These are phyloP conservation scores for Melanotaenia pygmaea DNA, from an alignment of 2,797 vertebrate species.

Conservation along the genomic window DNA sequence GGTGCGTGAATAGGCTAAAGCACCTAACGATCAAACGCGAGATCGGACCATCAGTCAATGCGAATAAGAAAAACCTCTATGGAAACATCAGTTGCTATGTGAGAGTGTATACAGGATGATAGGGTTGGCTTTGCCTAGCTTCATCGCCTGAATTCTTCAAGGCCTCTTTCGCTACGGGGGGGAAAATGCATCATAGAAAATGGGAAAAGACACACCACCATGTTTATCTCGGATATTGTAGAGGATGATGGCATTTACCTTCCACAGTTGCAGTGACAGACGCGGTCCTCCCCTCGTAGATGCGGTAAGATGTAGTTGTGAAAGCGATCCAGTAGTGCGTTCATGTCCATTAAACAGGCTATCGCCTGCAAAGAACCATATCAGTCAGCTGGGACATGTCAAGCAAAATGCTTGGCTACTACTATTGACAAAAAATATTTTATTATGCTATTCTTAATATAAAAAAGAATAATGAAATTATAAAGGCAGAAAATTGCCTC, in stretches of 20 bases:
- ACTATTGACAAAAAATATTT: constrained; percentile 59
- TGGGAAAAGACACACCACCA: constrained; percentile 20
- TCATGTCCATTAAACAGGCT: constrained; percentile 99
- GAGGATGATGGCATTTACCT: constrained; percentile 87
- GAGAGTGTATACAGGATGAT: constrained; percentile 23
- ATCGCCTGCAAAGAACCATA: constrained; percentile 96
- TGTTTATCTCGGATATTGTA: constrained; percentile 39
- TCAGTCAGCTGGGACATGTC: constrained; percentile 85
- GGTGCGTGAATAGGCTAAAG: not conserved
- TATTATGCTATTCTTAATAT: constrained; percentile 2
- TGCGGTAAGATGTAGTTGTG: constrained; percentile 99
- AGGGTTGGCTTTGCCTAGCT: constrained; percentile 42
- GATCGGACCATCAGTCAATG: constrained; percentile 1
- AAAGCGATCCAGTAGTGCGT: constrained; percentile 99
- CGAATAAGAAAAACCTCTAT: constrained; percentile 17
- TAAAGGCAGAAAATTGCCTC: constrained; percentile 29
- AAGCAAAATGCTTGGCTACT: constrained; percentile 69
- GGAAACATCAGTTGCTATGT: constrained; percentile 30
- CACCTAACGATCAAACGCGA: constrained; percentile 26
- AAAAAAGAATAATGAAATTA: constrained; percentile 38
- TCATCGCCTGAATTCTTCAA: constrained; percentile 66
- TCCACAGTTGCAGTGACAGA: constrained; percentile 99
- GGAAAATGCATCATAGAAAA: constrained; percentile 2
- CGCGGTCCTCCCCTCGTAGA: constrained; percentile 97
- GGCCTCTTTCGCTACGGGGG: constrained; percentile 70